Evolutionary conservation across 1,140 invertebrate species (phyloP).

Genomic region (Bombus superbus): DNA sequence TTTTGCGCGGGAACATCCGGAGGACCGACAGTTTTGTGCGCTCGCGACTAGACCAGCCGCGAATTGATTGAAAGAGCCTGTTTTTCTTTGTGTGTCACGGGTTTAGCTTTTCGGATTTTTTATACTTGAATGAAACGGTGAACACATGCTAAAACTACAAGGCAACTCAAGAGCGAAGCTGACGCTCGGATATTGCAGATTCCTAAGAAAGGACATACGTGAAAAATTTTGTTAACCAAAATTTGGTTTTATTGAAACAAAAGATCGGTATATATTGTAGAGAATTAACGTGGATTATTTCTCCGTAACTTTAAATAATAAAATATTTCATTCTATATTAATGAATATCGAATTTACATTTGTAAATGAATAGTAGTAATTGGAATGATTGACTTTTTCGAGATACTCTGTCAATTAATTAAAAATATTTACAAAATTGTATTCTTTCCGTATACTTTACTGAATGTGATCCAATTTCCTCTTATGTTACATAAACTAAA

Average conservation of each 20-base stretch:
- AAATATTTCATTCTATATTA: not conserved
- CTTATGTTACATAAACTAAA: not conserved
- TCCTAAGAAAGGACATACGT: too few species aligned
- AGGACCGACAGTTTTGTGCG: constrained; percentile 29
- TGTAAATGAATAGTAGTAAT: not conserved
- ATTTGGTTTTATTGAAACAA: too few species aligned
- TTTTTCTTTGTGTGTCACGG: not conserved
- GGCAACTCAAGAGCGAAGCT: not conserved
- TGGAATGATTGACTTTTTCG: not conserved
- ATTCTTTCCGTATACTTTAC: not conserved
- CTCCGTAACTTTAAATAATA: not conserved
- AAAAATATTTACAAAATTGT: not conserved
- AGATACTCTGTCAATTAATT: not conserved
- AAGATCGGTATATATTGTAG: too few species aligned
- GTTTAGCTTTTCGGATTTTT: not conserved
- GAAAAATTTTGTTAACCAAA: too few species aligned
- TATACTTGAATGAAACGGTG: not conserved
- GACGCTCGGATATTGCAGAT: not conserved
- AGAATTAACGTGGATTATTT: too few species aligned
- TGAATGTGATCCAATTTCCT: not conserved
- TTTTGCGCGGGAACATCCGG: constrained; percentile 18
- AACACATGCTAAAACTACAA: not conserved
- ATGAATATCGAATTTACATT: not conserved
- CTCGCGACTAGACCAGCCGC: not conserved
- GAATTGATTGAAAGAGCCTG: constrained; percentile 32